Evolutionary conservation across 1,140 invertebrate genomes (phyloP).

Genomic region (Aricia agestis): DNA sequence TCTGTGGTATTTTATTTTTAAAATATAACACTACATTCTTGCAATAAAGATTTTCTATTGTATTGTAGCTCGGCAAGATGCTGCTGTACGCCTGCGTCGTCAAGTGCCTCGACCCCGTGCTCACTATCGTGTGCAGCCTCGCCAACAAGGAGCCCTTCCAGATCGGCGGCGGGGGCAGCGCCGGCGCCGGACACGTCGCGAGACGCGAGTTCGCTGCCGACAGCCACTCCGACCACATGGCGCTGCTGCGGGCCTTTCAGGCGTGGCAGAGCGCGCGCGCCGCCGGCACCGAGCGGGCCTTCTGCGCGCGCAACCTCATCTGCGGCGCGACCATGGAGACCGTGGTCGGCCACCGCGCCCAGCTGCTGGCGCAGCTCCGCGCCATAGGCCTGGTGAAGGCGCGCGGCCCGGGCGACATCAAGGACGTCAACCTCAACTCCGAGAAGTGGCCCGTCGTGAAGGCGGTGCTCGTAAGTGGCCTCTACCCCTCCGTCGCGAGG

Average conservation of each 20-base stretch:
- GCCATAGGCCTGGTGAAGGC: constrained; percentile 89
- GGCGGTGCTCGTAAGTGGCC: constrained; percentile 89
- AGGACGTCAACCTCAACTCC: constrained; percentile 89
- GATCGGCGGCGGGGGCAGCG: constrained; percentile 78
- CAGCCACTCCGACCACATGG: constrained; percentile 94
- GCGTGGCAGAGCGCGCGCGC: constrained; percentile 83
- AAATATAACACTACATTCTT: no score
- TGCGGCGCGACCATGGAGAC: constrained; percentile 92
- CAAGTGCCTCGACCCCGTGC: constrained; percentile 95
- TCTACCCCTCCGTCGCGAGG: constrained; percentile 92
- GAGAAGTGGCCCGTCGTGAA: constrained; percentile 95
- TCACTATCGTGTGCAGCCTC: constrained; percentile 93
- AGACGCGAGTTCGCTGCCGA: constrained; percentile 84
- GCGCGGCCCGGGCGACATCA: constrained; percentile 84
- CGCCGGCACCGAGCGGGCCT: constrained; percentile 82
- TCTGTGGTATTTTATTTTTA: no score
- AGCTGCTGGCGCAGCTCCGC: constrained; percentile 90
- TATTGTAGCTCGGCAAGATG: constrained; percentile 88
- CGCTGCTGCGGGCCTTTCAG: constrained; percentile 90
- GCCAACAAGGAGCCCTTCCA: constrained; percentile 91
- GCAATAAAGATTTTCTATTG: no score
- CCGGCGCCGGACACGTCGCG: constrained; percentile 78
- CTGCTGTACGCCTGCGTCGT: constrained; percentile 92
- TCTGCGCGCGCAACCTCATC: constrained; percentile 89
- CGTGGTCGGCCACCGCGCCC: constrained; percentile 85